These are phyloP conservation scores for Acrocera orbiculus DNA, from an alignment of 2,888 invertebrate species.

Conservation along the genomic window DNA sequence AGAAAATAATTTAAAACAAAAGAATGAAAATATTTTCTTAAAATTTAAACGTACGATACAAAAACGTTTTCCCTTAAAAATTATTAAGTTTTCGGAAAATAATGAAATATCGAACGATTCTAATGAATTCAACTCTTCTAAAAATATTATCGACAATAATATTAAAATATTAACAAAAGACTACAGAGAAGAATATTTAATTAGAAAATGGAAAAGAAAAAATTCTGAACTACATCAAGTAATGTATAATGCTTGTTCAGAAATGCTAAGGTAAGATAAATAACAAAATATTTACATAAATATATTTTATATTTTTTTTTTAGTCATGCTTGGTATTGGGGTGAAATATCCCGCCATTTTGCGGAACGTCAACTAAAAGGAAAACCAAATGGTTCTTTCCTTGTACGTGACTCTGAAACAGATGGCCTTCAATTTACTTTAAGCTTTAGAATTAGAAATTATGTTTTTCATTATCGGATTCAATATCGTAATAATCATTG, in stretches of 20 bases:
- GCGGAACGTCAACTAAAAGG: conserved; percentile 50
- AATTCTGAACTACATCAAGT: conserved; percentile 21
- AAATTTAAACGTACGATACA: too few species aligned
- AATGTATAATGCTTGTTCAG: conserved; percentile 27
- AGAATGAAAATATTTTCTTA: too few species aligned
- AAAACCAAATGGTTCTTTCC: conserved; percentile 57
- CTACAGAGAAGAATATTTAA: conserved; percentile 22
- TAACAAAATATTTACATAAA: not conserved
- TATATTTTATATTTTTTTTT: conserved; percentile 6
- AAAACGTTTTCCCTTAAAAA: too few species aligned
- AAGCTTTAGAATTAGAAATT: conserved; percentile 51
- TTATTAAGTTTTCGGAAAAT: too few species aligned
- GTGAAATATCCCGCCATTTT: conserved; percentile 51
- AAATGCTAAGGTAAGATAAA: conserved; percentile 23
- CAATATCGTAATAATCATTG: conserved; percentile 41
- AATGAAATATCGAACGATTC: too few species aligned
- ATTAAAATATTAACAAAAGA: conserved; percentile 18
- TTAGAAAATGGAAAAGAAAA: conserved; percentile 24
- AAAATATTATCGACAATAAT: not conserved
- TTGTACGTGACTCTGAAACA: conserved; percentile 62
- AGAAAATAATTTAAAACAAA: too few species aligned
- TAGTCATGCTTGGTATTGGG: conserved; percentile 63
- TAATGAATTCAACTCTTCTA: too few species aligned
- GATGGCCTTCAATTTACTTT: conserved; percentile 50
- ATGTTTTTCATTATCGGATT: conserved; percentile 55